Percentiles rank a stretch among this genome's conserved stretches.
These are phyloP conservation scores for Saccopteryx leptura DNA, from an alignment of 2,113 vertebrate genomes.

Conservation along the genomic window DNA sequence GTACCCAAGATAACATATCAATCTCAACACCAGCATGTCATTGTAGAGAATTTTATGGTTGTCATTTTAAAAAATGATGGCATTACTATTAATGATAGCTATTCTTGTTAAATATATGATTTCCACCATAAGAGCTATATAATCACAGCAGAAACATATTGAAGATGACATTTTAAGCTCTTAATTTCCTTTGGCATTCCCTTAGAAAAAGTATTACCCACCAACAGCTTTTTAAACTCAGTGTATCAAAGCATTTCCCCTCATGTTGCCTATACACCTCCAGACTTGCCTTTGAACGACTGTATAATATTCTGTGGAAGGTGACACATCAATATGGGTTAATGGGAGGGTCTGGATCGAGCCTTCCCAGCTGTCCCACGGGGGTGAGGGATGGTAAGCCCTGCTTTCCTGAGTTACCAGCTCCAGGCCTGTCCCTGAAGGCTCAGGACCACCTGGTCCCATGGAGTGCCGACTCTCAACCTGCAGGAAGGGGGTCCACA, in stretches of 20 bases:
- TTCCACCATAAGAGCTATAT: too few species aligned
- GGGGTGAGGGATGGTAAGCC: accelerated
- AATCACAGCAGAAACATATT: not conserved
- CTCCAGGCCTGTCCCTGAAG: not conserved
- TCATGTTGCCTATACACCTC: not conserved
- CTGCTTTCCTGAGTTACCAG: not conserved
- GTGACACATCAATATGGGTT: not conserved
- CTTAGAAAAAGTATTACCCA: not conserved
- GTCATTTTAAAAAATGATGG: not conserved
- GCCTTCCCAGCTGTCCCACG: accelerated
- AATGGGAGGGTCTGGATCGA: accelerated
- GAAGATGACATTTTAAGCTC: not conserved
- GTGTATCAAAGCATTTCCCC: too few species aligned
- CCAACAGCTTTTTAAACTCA: not conserved
- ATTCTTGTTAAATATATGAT: not conserved
- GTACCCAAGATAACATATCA: not conserved
- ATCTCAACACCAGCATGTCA: not conserved
- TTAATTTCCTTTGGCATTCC: not conserved
- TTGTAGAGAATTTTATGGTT: not conserved
- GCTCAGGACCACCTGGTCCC: not conserved
- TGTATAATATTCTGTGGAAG: not conserved
- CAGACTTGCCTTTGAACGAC: not conserved
- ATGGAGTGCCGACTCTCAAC: too few species aligned
- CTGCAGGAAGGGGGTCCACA: not conserved
- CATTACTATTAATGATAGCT: not conserved